Evolutionary conservation across 1,140 invertebrate genomes (phyloP).

Genomic region (Myzus persicae): DNA sequence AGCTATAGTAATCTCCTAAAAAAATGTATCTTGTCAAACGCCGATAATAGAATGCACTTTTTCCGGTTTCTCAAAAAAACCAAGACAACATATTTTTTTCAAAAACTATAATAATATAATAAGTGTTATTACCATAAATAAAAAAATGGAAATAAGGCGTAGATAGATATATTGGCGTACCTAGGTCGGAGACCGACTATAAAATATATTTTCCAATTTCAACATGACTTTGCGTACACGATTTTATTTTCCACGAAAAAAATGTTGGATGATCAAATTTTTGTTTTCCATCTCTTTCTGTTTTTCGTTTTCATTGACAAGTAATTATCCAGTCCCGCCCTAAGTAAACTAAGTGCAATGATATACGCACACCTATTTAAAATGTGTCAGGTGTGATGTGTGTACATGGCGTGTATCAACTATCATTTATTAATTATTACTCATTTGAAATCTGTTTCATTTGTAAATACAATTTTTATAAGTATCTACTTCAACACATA

Average conservation of each 20-base stretch:
- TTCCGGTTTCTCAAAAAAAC: not conserved
- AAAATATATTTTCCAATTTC: not conserved
- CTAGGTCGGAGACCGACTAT: not conserved
- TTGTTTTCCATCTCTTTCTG: not conserved
- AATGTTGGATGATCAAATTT: not conserved
- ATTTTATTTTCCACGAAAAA: not conserved
- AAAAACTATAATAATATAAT: not conserved
- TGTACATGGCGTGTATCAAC: not conserved
- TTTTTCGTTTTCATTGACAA: no score
- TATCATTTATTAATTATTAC: not conserved
- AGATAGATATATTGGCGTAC: not conserved
- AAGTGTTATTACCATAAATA: not conserved
- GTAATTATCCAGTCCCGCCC: not conserved
- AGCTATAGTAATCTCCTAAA: not conserved
- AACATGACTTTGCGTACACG: not conserved
- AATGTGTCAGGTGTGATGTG: not conserved
- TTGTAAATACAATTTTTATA: not conserved
- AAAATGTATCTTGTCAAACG: not conserved
- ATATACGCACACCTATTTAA: no score
- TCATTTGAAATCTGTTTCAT: not conserved
- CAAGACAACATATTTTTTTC: not conserved
- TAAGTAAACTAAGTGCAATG: not conserved
- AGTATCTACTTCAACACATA: not conserved
- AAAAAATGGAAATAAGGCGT: not conserved
- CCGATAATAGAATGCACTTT: not conserved